Conservation (phyloP, 1,140 invertebrate species). For the Rhagoletis pomonella region DNA sequence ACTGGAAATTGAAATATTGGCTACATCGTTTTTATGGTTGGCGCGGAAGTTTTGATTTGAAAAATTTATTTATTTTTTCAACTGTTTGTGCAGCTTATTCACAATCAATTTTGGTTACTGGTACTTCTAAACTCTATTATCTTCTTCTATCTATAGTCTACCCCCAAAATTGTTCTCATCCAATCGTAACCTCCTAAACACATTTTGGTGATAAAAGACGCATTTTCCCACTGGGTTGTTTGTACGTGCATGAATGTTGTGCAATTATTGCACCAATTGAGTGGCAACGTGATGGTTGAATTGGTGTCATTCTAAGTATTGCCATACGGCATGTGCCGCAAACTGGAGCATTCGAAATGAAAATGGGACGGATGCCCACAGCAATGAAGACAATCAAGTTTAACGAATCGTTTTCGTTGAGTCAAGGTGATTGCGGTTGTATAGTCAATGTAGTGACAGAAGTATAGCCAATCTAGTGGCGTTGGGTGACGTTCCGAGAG, state of each 20-base stretch:
- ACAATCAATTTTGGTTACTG: too few species aligned
- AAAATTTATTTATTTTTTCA: too few species aligned
- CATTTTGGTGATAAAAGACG: too few species aligned
- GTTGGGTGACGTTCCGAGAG: background rate
- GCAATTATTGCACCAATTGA: constrained; percentile 15
- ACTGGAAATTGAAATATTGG: too few species aligned
- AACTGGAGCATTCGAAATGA: background rate
- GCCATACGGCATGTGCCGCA: background rate
- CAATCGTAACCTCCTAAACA: too few species aligned
- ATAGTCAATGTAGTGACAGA: background rate
- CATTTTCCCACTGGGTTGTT: too few species aligned
- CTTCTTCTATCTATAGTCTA: too few species aligned
- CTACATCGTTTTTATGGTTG: too few species aligned
- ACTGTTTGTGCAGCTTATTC: too few species aligned
- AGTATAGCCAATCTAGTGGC: background rate
- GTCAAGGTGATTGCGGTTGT: background rate
- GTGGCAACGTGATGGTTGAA: constrained; percentile 12
- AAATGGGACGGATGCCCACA: background rate
- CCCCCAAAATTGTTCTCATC: too few species aligned
- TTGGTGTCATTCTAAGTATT: background rate
- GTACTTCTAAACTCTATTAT: too few species aligned
- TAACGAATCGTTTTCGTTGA: background rate
- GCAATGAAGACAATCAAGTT: background rate
- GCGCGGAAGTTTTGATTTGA: too few species aligned
- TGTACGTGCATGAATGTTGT: background rate